Evolutionary conservation across 1,140 invertebrate species (phyloP).

Genomic region (Dinothrombium tinctorium): DNA sequence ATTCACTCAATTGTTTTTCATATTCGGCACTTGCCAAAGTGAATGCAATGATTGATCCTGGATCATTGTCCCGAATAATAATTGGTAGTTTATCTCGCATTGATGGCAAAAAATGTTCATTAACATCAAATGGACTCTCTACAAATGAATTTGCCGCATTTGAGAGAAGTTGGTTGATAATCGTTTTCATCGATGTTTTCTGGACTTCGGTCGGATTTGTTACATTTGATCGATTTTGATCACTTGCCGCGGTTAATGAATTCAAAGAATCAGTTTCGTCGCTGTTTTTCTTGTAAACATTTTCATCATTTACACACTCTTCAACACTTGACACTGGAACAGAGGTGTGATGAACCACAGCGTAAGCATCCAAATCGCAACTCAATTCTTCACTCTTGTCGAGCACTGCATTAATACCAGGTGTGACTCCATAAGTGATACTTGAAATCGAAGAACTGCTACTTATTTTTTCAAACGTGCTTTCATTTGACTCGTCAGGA

Average conservation of each 20-base stretch:
- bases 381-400: background rate
- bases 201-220: background rate
- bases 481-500: background rate
- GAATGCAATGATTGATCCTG: conserved; percentile 70
- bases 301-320: background rate
- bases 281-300: too few species aligned
- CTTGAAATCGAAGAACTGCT: conserved; percentile 6
- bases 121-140: conserved; percentile 30
- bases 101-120: conserved; percentile 37
- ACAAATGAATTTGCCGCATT: conserved; percentile 25
- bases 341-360: background rate
- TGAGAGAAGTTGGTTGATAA: conserved; percentile 39
- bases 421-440: conserved; percentile 9
- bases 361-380: background rate
- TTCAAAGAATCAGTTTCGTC: background rate
- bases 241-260: background rate
- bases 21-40: conserved; percentile 46
- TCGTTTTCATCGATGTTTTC: conserved; percentile 34
- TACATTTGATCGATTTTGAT: conserved; percentile 17
- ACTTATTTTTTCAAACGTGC: background rate
- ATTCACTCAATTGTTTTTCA: conserved; percentile 32
- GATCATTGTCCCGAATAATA: conserved; percentile 55
- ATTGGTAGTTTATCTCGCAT: conserved; percentile 36
- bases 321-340: background rate
- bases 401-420: conserved; percentile 10